Conservation (phyloP, 2,113 vertebrate genomes). For the Myotis lucifugus region DNA sequence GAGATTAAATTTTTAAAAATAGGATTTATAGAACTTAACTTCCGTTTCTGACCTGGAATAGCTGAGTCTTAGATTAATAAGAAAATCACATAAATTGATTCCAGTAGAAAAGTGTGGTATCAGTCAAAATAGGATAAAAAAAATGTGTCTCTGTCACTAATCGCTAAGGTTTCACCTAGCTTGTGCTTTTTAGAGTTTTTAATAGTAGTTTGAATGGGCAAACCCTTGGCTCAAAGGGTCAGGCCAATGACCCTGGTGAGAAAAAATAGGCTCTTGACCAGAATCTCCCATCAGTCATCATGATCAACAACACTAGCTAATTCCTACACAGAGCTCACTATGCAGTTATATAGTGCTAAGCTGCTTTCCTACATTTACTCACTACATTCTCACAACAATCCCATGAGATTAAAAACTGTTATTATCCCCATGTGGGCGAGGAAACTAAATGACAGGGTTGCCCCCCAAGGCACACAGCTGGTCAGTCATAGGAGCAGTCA, state of each 20-base stretch:
- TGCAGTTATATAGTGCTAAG: background rate
- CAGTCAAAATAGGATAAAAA: background rate
- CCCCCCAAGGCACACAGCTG: background rate
- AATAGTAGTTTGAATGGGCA: background rate
- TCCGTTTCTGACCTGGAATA: background rate
- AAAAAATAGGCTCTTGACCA: background rate
- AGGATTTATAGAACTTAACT: background rate
- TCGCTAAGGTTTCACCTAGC: background rate
- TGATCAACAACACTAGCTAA: background rate
- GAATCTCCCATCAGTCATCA: background rate
- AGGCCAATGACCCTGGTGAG: background rate
- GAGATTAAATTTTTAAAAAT: background rate
- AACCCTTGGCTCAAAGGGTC: background rate
- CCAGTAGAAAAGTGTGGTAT: slow-evolving; percentile 14
- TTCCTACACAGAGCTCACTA: background rate
- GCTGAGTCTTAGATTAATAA: slow-evolving; percentile 8
- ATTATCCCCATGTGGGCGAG: background rate
- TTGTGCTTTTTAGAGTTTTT: background rate
- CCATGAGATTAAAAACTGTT: background rate
- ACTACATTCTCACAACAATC: background rate
- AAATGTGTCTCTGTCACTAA: background rate
- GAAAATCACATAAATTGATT: background rate
- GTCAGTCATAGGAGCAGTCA: background rate
- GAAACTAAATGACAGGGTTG: background rate
- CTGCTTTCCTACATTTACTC: background rate